phyloP scores from a whole-genome alignment of 2,797 vertebrate species.

The Rhabdophis nuchalis region DNA sequence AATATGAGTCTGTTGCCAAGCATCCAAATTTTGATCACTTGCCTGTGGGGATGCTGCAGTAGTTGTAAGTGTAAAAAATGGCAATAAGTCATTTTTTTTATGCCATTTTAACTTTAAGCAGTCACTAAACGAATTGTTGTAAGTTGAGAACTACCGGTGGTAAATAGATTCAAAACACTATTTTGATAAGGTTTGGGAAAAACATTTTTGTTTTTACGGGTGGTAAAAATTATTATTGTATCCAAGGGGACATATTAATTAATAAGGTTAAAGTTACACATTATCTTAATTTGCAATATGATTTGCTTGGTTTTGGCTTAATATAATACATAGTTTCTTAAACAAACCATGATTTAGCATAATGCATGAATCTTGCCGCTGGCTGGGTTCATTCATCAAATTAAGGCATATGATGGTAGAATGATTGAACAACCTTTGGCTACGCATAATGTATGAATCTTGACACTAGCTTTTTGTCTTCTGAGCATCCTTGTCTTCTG shows the following conservation, averaged over 20 bases:
- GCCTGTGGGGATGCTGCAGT: background rate
- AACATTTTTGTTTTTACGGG: background rate
- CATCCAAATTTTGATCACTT: background rate
- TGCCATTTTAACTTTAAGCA: too few relatives aligned
- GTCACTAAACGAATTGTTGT: too few relatives aligned
- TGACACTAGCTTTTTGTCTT: background rate
- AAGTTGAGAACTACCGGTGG: too few relatives aligned
- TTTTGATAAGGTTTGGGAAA: background rate
- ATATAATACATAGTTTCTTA: background rate
- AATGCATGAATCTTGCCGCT: background rate
- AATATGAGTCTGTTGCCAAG: background rate
- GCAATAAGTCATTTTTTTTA: too few relatives aligned
- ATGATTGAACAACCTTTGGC: background rate
- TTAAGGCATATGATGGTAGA: background rate
- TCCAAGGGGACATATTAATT: background rate
- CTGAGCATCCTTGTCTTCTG: background rate
- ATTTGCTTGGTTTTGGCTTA: background rate
- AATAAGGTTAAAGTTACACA: background rate
- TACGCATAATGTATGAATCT: background rate
- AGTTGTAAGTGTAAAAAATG: too few relatives aligned
- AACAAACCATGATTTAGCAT: background rate
- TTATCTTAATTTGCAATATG: background rate
- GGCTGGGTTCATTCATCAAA: background rate
- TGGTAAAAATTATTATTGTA: background rate
- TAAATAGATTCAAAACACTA: too few relatives aligned